Evolutionary conservation across 2,113 vertebrate genomes (phyloP), one percentile per base, ranked within the genome.

Genomic region (Lepus americanus): DNA sequence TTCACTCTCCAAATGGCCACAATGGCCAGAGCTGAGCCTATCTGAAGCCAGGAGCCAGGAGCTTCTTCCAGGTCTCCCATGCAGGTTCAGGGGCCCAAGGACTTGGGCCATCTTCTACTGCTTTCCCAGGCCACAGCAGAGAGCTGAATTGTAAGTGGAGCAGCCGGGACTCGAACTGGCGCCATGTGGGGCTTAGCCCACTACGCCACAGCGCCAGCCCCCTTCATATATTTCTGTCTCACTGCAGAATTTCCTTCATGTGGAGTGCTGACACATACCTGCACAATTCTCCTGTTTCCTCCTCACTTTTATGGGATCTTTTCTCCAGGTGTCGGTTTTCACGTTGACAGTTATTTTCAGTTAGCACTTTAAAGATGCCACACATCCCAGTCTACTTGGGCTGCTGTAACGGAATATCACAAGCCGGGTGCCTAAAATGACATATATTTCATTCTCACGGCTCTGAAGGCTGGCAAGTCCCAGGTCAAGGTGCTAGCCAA

Each of bases 291-390:
- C 83, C 31, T 13, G 44, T 76, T 49, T 83, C 51, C 17, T 63
- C 70, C 49, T 83, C 70, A 86, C 3, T 82, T 85, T 72, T 66
- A 64, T 36, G n/a, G 79, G 66, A 70, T 39, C 8, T 73, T 89
- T 83, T 86, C 74, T 49, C 23, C 69, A 63, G 29, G 33, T 78
- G 20, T 92, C 73, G 76, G 53, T 92, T 95, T 87, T 70, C 66
- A 7, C n/a, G 31, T 73, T 66, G 94, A 39, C 77, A 69, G 79
- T 88, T 93, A 44, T 92, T 84, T 94, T 95, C 64, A 72, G 36
- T 92, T 76, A 88, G 78, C 74, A 17, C 39, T 67, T 39, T 84
- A 64, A 89, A 61, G 76, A 44, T 72, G 77, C 51, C 67, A 72
- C 51, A 89, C 59, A 29, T 31, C 73, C 79, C 55, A 55, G 72